phyloP scores from a whole-genome alignment of 2,797 vertebrate genomes.

The Catostomus latipinnis region DNA sequence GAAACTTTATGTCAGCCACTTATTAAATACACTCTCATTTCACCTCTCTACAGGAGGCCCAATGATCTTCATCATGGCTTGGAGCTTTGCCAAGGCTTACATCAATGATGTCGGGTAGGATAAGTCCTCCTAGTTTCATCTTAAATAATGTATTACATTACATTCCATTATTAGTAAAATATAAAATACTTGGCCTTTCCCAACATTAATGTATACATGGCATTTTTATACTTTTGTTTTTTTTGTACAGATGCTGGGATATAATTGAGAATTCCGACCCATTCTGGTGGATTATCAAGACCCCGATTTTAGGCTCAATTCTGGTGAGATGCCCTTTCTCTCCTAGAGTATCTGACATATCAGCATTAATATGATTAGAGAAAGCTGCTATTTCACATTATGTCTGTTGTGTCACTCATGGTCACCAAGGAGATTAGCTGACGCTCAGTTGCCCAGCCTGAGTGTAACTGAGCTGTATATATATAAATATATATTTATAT shows the following conservation, averaged over 20 bases:
- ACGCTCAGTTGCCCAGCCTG: neutral
- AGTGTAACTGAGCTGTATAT: neutral
- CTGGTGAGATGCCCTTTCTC: constrained; percentile 80
- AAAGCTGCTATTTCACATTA: constrained; percentile 21
- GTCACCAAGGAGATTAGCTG: neutral
- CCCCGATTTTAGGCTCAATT: constrained; percentile 91
- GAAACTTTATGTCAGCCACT: neutral
- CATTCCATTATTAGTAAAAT: neutral
- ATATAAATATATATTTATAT: too few species aligned
- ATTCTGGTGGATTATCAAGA: constrained; percentile 97
- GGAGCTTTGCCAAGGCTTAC: constrained; percentile 87
- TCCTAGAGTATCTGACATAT: constrained; percentile 10
- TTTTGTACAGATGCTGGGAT: constrained; percentile 89
- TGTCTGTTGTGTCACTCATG: constrained; percentile 16
- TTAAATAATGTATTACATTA: neutral
- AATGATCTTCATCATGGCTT: constrained; percentile 86
- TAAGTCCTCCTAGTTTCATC: neutral
- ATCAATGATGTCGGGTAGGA: constrained; percentile 81
- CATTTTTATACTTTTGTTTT: constrained; percentile 32
- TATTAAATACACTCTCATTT: constrained; percentile 33
- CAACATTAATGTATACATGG: constrained; percentile 4
- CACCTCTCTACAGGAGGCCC: constrained; percentile 82
- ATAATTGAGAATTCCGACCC: constrained; percentile 82
- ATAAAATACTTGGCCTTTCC: neutral
- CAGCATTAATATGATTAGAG: constrained; percentile 16